These are phyloP conservation scores for Apocheima hispidaria DNA, from an alignment of 2,888 invertebrate species.

Conservation along the genomic window DNA sequence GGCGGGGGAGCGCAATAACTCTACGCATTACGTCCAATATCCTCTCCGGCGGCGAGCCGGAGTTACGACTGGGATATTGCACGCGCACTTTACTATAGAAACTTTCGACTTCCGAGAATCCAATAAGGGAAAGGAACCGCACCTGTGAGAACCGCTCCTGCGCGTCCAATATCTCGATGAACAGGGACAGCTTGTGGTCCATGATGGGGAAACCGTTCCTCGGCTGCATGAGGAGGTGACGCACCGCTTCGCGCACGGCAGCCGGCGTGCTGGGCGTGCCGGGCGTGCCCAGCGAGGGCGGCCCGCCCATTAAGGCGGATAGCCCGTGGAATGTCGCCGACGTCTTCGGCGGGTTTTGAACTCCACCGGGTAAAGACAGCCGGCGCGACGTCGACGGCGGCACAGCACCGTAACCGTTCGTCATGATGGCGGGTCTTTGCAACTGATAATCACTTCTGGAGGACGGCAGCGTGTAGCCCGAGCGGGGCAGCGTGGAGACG, in stretches of 20 bases:
- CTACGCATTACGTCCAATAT: constrained; percentile 28
- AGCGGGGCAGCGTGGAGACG: constrained; percentile 71
- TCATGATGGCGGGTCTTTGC: constrained; percentile 83
- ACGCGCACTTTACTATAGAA: background rate
- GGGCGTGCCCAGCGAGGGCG: constrained; percentile 69
- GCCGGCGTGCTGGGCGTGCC: constrained; percentile 86
- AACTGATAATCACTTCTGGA: constrained; percentile 88
- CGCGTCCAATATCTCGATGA: constrained; percentile 93
- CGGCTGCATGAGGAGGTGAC: constrained; percentile 89
- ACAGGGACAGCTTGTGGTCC: constrained; percentile 91
- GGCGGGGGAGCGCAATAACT: constrained; percentile 20
- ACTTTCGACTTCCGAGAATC: background rate
- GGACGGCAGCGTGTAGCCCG: constrained; percentile 85
- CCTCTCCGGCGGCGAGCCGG: constrained; percentile 13
- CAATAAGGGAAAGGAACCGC: background rate
- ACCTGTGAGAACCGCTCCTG: constrained; percentile 94
- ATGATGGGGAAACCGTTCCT: constrained; percentile 91
- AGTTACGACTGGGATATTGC: constrained; percentile 26
- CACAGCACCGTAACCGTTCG: constrained; percentile 81
- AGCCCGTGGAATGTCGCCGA: constrained; percentile 88
- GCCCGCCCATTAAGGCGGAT: constrained; percentile 66
- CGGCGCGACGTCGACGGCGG: constrained; percentile 82
- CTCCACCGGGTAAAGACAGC: constrained; percentile 85
- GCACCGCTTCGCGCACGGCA: constrained; percentile 89
- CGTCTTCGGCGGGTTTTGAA: constrained; percentile 83